A percentile compares a stretch with the other conserved stretches of the same genome.
These are phyloP conservation scores for Romanogobio albipinnatus DNA, from an alignment of 2,113 vertebrate species.

Conservation along the genomic window DNA sequence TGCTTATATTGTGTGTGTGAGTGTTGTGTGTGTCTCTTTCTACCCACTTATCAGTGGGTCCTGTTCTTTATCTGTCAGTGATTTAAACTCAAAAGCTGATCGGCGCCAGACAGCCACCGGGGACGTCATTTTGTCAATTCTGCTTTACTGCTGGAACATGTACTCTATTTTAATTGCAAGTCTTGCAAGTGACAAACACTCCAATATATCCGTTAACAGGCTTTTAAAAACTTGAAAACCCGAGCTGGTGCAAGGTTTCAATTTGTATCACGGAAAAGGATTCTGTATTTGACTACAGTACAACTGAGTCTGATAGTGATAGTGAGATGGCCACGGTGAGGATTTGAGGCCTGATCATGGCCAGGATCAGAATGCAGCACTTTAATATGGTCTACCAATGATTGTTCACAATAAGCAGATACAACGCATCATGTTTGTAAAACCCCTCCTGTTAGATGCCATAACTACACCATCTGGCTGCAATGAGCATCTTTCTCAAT, in stretches of 20 bases:
- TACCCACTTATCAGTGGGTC: constrained; percentile 26
- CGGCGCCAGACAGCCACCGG: constrained; percentile 38
- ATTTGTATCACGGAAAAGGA: not conserved
- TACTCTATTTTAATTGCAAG: constrained; percentile 49
- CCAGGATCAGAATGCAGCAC: not conserved
- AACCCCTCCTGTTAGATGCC: not conserved
- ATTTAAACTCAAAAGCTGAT: constrained; percentile 32
- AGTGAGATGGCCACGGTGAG: not conserved
- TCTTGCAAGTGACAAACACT: not conserved
- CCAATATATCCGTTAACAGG: not conserved
- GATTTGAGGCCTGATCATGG: not conserved
- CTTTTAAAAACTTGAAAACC: not conserved
- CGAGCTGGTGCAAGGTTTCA: not conserved
- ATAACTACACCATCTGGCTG: not conserved
- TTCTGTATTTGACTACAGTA: not conserved
- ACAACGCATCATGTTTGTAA: not conserved
- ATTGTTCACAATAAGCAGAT: not conserved
- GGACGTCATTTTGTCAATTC: constrained; percentile 54
- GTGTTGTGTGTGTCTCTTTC: constrained; percentile 4
- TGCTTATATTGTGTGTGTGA: constrained; percentile 1
- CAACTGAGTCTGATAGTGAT: not conserved
- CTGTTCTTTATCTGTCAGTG: constrained; percentile 38
- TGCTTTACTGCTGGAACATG: constrained; percentile 59
- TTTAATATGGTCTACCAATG: not conserved
- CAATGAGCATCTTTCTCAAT: not conserved